A percentile compares a stretch with the other conserved stretches of the same genome.
Conservation (phyloP, 2,797 vertebrate genomes). For the Halcyon badia region DNA sequence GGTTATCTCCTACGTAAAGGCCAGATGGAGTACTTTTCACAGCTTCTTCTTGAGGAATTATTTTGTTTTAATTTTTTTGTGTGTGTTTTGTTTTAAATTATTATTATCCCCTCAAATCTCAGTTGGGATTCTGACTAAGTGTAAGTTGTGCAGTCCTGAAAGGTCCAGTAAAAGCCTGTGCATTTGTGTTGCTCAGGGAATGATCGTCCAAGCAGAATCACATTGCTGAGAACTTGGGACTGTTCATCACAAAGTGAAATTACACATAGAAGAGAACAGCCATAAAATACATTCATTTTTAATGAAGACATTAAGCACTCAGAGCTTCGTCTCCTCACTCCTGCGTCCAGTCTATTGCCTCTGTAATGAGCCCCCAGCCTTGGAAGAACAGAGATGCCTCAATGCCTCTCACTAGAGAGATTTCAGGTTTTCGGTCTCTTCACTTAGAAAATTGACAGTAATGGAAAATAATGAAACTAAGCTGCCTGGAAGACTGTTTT, state of each 20-base stretch:
- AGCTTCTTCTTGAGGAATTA: not conserved
- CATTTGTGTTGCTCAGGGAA: not conserved
- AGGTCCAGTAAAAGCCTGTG: not conserved
- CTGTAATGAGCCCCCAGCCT: not conserved
- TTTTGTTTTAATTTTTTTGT: not conserved
- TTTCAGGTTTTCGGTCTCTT: not conserved
- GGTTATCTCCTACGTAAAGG: not conserved
- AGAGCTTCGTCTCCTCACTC: not conserved
- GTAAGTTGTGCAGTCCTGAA: not conserved
- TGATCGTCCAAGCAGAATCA: not conserved
- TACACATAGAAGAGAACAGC: not conserved
- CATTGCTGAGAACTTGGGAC: not conserved
- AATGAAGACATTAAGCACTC: not conserved
- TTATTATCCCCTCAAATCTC: not conserved
- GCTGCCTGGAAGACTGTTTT: not conserved
- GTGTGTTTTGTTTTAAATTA: not conserved
- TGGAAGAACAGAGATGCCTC: not conserved
- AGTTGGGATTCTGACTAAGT: not conserved
- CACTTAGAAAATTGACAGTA: not conserved
- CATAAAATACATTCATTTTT: not conserved
- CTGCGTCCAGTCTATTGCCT: not conserved
- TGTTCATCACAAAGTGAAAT: not conserved
- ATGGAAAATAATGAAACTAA: not conserved
- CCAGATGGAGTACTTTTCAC: not conserved
- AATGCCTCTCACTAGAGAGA: not conserved